Percentiles rank a stretch among this genome's conserved stretches.
Conservation (phyloP, 2,113 vertebrate species). For the Melanocharis versteri region DNA sequence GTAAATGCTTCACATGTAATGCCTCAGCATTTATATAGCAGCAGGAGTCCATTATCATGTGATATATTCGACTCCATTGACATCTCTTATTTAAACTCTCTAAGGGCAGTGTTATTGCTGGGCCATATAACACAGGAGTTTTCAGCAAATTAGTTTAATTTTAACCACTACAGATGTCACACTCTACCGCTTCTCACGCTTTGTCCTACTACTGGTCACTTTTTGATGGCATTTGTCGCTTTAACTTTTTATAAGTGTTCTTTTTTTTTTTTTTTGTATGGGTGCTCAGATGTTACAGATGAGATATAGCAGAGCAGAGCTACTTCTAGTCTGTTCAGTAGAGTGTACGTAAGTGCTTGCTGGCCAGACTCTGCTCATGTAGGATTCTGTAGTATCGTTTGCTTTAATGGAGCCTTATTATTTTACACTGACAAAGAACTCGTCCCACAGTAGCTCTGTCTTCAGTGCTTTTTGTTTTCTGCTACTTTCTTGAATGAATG, state of each 20-base stretch:
- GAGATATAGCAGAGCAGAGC: background rate
- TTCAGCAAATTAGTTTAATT: conserved; percentile 9
- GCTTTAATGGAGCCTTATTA: conserved; percentile 30
- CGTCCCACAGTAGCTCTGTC: background rate
- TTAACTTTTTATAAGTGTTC: background rate
- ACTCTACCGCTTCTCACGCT: background rate
- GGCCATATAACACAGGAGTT: background rate
- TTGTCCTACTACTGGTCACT: background rate
- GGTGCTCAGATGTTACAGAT: background rate
- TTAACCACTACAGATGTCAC: background rate
- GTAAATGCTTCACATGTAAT: conserved; percentile 17
- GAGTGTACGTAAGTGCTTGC: background rate
- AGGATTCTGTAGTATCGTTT: background rate
- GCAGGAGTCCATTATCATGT: conserved; percentile 25
- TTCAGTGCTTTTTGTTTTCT: conserved; percentile 22
- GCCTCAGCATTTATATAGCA: conserved; percentile 14
- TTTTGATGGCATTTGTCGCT: background rate
- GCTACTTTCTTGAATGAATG: conserved; percentile 46
- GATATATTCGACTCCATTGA: background rate
- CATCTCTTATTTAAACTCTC: conserved; percentile 17
- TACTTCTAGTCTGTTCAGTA: background rate
- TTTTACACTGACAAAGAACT: conserved; percentile 19
- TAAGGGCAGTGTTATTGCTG: background rate
- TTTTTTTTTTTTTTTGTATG: background rate
- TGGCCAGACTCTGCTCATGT: background rate